Conservation (phyloP, 2,797 vertebrate species). For the Otolemur crassicaudatus region DNA sequence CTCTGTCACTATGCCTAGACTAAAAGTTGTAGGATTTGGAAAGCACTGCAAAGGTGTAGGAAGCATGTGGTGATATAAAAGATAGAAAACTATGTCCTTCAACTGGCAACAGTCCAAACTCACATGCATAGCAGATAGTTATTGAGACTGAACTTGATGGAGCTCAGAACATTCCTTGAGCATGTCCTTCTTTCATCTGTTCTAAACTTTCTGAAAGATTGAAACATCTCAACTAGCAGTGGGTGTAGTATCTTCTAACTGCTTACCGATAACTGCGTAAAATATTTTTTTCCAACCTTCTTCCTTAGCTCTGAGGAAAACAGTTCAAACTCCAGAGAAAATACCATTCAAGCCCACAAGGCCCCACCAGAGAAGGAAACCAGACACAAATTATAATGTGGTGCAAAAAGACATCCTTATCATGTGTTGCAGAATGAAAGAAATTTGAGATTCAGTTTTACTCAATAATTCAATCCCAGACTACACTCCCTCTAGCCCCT, state of each 20-base stretch:
- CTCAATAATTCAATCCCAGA: not conserved
- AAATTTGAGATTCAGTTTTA: conserved; percentile 20
- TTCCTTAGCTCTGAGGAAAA: not conserved
- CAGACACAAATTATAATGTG: not conserved
- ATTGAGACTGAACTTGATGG: not conserved
- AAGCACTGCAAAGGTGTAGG: not conserved
- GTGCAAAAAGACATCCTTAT: not conserved
- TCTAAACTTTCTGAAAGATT: not conserved
- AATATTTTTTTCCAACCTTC: not conserved
- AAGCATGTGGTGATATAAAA: not conserved
- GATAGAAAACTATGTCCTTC: not conserved
- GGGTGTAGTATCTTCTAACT: not conserved
- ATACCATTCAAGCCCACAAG: not conserved
- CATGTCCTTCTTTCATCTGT: not conserved
- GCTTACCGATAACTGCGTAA: not conserved
- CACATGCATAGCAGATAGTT: not conserved
- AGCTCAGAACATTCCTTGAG: not conserved
- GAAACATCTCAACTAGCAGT: not conserved
- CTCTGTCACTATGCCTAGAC: conserved; percentile 5
- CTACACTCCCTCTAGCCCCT: not conserved
- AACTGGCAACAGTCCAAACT: not conserved
- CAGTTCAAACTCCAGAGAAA: not conserved
- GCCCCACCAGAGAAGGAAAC: not conserved
- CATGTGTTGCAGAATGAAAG: not conserved
- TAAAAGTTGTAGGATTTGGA: conserved; percentile 38